phyloP scores from a whole-genome alignment of 1,140 invertebrate species.

The Oncopodura yosiiana region DNA sequence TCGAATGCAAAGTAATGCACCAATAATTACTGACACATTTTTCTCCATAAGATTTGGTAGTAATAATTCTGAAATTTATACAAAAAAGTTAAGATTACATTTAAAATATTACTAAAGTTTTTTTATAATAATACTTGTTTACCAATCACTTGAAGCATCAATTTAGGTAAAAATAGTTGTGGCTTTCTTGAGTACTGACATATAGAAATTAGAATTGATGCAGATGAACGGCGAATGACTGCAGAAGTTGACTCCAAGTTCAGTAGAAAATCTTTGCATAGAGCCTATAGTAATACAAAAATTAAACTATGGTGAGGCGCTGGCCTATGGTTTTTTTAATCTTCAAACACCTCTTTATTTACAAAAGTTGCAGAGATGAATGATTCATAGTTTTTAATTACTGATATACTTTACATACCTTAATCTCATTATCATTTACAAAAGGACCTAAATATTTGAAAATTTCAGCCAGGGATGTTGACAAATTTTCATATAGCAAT shows the following conservation, averaged over 20 bases:
- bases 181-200: conserved; percentile 55
- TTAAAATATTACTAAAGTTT: conserved; percentile 8
- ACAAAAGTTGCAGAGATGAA: conserved; percentile 12
- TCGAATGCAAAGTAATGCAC: conserved; percentile 25
- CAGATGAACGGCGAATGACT: conserved; percentile 52
- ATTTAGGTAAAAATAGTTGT: conserved; percentile 49
- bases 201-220: conserved; percentile 52
- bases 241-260: conserved; percentile 53
- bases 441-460: conserved; percentile 59
- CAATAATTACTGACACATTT: conserved; percentile 26
- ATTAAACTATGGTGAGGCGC: no score
- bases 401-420: no score
- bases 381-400: conserved; percentile 12
- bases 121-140: conserved; percentile 33
- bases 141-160: conserved; percentile 45
- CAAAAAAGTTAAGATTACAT: conserved; percentile 44
- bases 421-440: conserved; percentile 62
- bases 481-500: conserved; percentile 59
- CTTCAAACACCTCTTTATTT: background rate
- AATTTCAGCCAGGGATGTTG: conserved; percentile 56
- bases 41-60: conserved; percentile 36
- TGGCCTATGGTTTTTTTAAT: background rate
- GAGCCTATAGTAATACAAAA: conserved; percentile 42
- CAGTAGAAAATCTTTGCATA: conserved; percentile 55
- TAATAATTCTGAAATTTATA: conserved; percentile 37